Base-by-base conservation (phyloP, 2,113 vertebrate species). In the Nothobranchius kuhntae region DNA sequence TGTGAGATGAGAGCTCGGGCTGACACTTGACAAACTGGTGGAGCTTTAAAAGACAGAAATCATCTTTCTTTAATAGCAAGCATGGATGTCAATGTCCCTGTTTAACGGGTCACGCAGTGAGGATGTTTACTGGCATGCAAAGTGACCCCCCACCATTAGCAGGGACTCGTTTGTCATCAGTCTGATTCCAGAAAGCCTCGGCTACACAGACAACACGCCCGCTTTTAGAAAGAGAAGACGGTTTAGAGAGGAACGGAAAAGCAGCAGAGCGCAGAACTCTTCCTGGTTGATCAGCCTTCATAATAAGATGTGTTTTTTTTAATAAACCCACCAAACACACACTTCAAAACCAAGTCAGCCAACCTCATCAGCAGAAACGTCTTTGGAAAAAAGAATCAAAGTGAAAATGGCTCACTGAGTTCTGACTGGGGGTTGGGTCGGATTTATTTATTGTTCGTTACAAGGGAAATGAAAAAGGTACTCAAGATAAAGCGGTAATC, bases 11-110 rank as follows among this genome's bases (percentile, higher is more conserved):
- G 77, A 69, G 47, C 61, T 55, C 8, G 4, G 40, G 60, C 64
- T 55, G 84, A 80, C 68, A 68, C 61, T 51, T 73, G 71, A 76
- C 54, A 87, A 77, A 85, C 56, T 69, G 71, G 73, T 69, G 9
- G 48, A 52, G 61, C 48, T 64, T 58, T 38, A 75, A 68, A 61
- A 66, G 53, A 68, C 46, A 55, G 59, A 68, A 69, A 64, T 72
- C 61, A 71, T 83, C 40, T 70, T 68, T 83, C 62, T 80, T 83
- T 79, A 82, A 83, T 57, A 26, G 13, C 63, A 57, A 50, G 13
- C 66, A 44, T 40, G 46, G 38, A 65, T 51, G 57, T 69, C 51
- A 40, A 60, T 65, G 67, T 61, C 44, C 61, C 66, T 30, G 10
- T 83, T 71, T 40, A 71, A 75, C 62, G 50, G 59, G 35, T 65